A percentile compares a stretch with the other conserved stretches of the same genome.
Conservation (phyloP, 2,113 vertebrate species). For the Apaloderma vittatum region DNA sequence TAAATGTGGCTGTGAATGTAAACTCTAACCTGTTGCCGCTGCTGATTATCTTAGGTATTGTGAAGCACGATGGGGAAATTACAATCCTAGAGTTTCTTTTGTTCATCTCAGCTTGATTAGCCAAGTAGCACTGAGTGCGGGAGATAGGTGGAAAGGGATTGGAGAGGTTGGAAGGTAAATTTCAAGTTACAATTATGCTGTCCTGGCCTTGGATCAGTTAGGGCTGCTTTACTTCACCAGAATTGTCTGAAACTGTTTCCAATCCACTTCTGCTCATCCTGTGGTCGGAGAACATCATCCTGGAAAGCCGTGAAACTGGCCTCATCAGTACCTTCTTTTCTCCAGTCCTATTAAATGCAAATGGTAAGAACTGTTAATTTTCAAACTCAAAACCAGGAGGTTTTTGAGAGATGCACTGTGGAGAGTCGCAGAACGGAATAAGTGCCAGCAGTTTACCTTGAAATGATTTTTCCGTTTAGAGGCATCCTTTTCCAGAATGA, state of each 20-base stretch:
- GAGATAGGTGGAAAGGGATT: not conserved
- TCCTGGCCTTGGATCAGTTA: not conserved
- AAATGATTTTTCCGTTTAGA: not conserved
- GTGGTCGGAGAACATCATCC: not conserved
- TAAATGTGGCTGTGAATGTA: not conserved
- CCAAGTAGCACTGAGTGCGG: not conserved
- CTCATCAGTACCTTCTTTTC: not conserved
- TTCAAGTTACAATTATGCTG: not conserved
- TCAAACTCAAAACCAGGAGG: not conserved
- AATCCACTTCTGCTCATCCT: not conserved
- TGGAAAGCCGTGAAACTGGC: not conserved
- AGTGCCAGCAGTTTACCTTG: not conserved
- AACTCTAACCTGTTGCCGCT: not conserved
- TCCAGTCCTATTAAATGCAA: not conserved
- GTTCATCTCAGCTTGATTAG: not conserved
- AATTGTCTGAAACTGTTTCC: not conserved
- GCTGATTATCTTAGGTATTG: not conserved
- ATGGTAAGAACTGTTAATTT: not conserved
- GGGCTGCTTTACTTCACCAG: not conserved
- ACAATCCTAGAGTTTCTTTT: not conserved
- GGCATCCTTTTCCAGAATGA: not conserved
- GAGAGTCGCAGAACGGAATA: not conserved
- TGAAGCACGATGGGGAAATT: not conserved
- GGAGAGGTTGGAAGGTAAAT: not conserved
- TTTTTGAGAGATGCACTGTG: not conserved